Base-by-base conservation (phyloP, 2,113 vertebrate genomes). In the Syngnathus floridae region DNA sequence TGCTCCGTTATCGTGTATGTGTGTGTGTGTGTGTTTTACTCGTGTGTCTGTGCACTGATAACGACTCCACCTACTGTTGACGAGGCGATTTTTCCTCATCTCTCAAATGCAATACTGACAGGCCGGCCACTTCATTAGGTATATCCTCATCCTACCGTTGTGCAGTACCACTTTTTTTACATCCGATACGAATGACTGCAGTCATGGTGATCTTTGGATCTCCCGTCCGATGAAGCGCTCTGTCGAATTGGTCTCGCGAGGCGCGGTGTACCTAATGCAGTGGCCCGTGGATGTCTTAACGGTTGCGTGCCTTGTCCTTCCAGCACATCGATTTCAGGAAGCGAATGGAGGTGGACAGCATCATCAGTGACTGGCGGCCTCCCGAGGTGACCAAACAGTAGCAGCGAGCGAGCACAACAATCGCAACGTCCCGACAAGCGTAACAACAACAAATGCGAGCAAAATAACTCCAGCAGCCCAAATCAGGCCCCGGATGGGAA, bases 251-350 rank as follows among this genome's bases (percentile, higher is more conserved):
- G 4, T 46, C 17, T 31, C 26, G 45, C 45, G 17, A 46, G 16
- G 14, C 16, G 14, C 14, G 21, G 51, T 54, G 21, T 54, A 54
- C 21, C 51, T 22, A 54, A 26, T 54, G 21, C 22, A 26, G 22
- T 22, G 51, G 10, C 51, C 51, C 3, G n/a, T 52, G 49, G 1
- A 45, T 13, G 12, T 4, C 13, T 16, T 19, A 8, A 11, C 4
- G 17, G 7, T 9, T 9, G 31, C 17, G 16, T 21, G 54, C 43
- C 14, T 65, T 66, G 14, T 66, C 13, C 37, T 66, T 31, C 21
- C 85, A 99, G 96, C 93, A 99, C 26, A 0, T 94, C 38, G 95
- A 98, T 77, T 91, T 95, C 70, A 92, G 96, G 72, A 97, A 91
- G 82, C 81, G 92, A 69, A 91, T 94, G 88, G 93, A 95, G 0